Base-by-base conservation (phyloP, 2,888 invertebrate species). In the Tipula helvola region DNA sequence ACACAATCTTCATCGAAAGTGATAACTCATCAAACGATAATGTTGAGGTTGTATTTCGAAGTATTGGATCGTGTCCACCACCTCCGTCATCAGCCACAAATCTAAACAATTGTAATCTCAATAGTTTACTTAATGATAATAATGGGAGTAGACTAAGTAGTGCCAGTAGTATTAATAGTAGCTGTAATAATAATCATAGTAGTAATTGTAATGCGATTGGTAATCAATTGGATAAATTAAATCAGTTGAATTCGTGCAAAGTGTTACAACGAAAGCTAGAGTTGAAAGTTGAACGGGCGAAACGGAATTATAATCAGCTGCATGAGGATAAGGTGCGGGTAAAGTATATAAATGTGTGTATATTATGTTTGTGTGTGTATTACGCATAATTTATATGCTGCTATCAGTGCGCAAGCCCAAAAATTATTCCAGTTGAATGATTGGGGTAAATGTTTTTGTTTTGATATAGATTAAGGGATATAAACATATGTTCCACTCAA, bases 211-310 rank as follows among this genome's bases (percentile, higher is more conserved):
- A 36, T 36, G 41, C 28, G 57, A 86, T 87, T 36, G 87, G 47
- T n/a, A 86, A 87, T 47, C 44, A 85, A 18, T 52, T 36, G 39
- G 71, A 86, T 47, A 87, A 83, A 83, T 87, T 88, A 83, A 88
- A 89, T 36, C 90, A 91, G 86, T 89, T 91, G 86, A 91, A 90
- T 88, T 91, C 91, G 86, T 92, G 91, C 89, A 90, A 90, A 88
- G 90, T 91, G 87, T 89, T 92, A 88, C 92, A 92, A 89, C 89
- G 91, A 57, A 92, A 92, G 88, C 88, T 92, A 57, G 92, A 92
- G 87, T 88, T 91, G 39, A 92, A 92, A 89, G 92, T 92, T 87
- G 91, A 91, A 88, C 90, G 91, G 84, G 92, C 91, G 42, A 91
- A 91, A 88, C 90, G 90, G 87, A 91, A 90, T 87, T 91, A 91